A percentile compares a stretch with the other conserved stretches of the same genome.
Conservation (phyloP, 1,140 invertebrate genomes). For the Saccostrea cuccullata region DNA sequence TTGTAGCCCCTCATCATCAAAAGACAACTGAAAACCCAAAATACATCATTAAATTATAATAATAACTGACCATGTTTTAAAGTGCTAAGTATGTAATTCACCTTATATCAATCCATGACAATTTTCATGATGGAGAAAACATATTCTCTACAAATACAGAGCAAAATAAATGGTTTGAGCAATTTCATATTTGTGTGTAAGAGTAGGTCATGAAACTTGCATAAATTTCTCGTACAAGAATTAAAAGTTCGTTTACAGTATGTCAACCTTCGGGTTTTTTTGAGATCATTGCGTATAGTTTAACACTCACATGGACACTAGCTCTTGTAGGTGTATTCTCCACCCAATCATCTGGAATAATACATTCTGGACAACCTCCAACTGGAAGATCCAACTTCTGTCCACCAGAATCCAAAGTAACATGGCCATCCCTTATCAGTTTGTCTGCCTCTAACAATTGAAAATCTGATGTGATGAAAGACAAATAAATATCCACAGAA, state of each 20-base stretch:
- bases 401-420: not conserved
- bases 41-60: not conserved
- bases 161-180: no score
- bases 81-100: no score
- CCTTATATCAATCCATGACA: not conserved
- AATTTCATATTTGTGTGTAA: no score
- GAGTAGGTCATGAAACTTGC: no score
- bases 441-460: not conserved
- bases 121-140: not conserved
- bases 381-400: not conserved
- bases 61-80: no score
- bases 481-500: not conserved
- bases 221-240: no score
- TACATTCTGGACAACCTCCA: not conserved
- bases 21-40: not conserved
- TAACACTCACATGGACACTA: not conserved
- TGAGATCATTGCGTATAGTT: no score
- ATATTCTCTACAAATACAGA: no score
- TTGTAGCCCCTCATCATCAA: not conserved
- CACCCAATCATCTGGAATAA: constrained; percentile 11
- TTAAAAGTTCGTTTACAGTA: no score
- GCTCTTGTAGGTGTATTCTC: not conserved
- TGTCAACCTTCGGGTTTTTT: no score
- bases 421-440: not conserved
- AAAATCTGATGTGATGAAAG: not conserved